phyloP scores from a whole-genome alignment of 2,888 invertebrate genomes.

The Tribolium freemani region DNA sequence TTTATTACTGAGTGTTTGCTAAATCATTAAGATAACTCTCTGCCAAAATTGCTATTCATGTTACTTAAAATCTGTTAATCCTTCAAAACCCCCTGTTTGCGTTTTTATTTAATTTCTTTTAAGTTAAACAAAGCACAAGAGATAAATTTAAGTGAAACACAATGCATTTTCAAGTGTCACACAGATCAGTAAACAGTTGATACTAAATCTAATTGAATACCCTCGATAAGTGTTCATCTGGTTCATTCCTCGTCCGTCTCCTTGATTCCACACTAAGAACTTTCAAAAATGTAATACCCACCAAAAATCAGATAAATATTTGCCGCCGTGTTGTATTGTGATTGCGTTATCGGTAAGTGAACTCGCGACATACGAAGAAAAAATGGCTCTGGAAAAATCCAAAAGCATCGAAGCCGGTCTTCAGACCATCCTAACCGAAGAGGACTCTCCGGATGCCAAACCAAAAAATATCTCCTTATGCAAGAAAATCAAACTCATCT shows the following conservation, averaged over 20 bases:
- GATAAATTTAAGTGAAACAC: slow-evolving; percentile 8
- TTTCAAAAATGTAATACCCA: background rate
- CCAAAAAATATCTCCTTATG: slow-evolving; percentile 43
- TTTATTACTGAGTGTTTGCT: background rate
- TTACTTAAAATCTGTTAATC: background rate
- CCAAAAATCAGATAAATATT: slow-evolving; percentile 2
- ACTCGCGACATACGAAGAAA: slow-evolving; percentile 9
- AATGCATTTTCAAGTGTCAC: slow-evolving; percentile 17
- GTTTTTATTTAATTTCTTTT: background rate
- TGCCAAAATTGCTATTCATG: background rate
- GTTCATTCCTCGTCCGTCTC: background rate
- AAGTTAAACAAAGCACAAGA: slow-evolving; percentile 19
- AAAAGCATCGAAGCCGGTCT: slow-evolving; percentile 60
- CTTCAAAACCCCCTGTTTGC: background rate
- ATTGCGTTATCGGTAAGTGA: slow-evolving; percentile 41
- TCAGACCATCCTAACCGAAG: slow-evolving; percentile 66
- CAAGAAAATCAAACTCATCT: slow-evolving; percentile 65
- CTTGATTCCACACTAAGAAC: background rate
- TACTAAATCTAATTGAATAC: slow-evolving; percentile 13
- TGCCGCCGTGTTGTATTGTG: slow-evolving; percentile 4
- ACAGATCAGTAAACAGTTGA: slow-evolving; percentile 29
- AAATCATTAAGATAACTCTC: no score
- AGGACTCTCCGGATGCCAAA: slow-evolving; percentile 19
- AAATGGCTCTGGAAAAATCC: slow-evolving; percentile 63
- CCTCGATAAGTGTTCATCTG: slow-evolving; percentile 9